phyloP scores from a whole-genome alignment of 1,140 invertebrate species.

The Panagrolaimus sp. region DNA sequence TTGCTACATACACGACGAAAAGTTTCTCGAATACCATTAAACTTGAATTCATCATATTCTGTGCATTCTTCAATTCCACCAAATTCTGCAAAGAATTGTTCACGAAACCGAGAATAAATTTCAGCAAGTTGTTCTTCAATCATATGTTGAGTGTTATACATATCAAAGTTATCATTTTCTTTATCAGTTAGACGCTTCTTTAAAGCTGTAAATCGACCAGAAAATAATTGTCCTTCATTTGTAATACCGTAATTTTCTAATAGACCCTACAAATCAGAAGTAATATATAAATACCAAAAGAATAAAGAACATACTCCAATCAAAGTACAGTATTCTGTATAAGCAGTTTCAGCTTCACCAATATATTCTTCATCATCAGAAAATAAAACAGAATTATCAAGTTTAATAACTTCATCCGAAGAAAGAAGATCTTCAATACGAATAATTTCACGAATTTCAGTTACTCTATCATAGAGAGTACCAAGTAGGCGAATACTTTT shows the following conservation, averaged over 20 bases:
- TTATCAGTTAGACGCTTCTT: slow-evolving; percentile 22
- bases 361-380: neutral
- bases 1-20: slow-evolving; percentile 21
- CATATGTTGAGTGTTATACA: slow-evolving; percentile 34
- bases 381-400: slow-evolving; percentile 12
- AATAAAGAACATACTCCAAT: slow-evolving; percentile 11
- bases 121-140: slow-evolving; percentile 31
- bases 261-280: slow-evolving; percentile 40
- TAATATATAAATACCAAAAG: too few species aligned
- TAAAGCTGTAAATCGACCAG: slow-evolving; percentile 25
- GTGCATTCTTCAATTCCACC: slow-evolving; percentile 1
- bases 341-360: neutral
- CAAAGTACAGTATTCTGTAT: neutral
- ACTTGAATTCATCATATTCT: neutral
- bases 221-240: slow-evolving; percentile 45
- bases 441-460: slow-evolving; percentile 5
- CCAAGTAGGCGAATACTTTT: slow-evolving; percentile 48
- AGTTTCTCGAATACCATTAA: slow-evolving; percentile 17
- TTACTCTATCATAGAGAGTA: slow-evolving; percentile 39
- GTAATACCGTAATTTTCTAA: slow-evolving; percentile 48
- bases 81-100: slow-evolving; percentile 26
- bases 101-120: slow-evolving; percentile 20
- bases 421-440: neutral
- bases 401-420: neutral
- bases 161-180: slow-evolving; percentile 13